Base-by-base conservation (phyloP, 2,797 vertebrate genomes). In the Chanos chanos region DNA sequence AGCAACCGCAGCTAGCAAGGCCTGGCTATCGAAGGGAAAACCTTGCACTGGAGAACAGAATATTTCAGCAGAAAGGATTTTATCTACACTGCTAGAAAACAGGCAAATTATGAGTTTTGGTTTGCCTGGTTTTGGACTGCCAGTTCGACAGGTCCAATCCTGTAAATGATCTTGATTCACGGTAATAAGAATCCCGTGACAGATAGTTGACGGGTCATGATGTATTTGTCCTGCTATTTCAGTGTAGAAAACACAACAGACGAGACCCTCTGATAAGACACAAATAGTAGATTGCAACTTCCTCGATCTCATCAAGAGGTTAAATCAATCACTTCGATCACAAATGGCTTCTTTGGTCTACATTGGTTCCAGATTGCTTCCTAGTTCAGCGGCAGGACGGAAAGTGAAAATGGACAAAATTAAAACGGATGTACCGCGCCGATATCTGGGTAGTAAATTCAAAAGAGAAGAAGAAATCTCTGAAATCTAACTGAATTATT, bases 241-340 rank as follows among this genome's bases (percentile, higher is more conserved):
- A 60, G 54, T 55, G 64, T 71, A 77, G 74, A 75, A 50, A 63
- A 58, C 68, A 85, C 70, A 78, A 81, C 61, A 82, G 16, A 79
- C 68, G 68, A 37, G n/a, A n/a, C n/a, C n/a, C 74, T 59, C 39
- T 24, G 43, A 25, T 6, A 67, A 88, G 86, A 37, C 63, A 0
- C 64, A 37, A 79, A 27, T 3, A 89, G 36, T 79, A 72, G 34
- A 81, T 50, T 1, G 0, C 6, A 22, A 59, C 70, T 43, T 15
- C 0, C 0, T 34, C 0, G 2, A 25, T 0, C 2, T 2, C 0
- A 6, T 3, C 0, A 21, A 1, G 0, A 1, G 0, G 0, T 2
- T 1, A 0, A 0, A 4, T 1, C 1, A 0, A 72, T 75, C 73
- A 0, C 0, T 31, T 27, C 5, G 2, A 24, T 68, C 45, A 0